Evolutionary conservation across 2,113 vertebrate species (phyloP).

Genomic region (Eonycteris spelaea): DNA sequence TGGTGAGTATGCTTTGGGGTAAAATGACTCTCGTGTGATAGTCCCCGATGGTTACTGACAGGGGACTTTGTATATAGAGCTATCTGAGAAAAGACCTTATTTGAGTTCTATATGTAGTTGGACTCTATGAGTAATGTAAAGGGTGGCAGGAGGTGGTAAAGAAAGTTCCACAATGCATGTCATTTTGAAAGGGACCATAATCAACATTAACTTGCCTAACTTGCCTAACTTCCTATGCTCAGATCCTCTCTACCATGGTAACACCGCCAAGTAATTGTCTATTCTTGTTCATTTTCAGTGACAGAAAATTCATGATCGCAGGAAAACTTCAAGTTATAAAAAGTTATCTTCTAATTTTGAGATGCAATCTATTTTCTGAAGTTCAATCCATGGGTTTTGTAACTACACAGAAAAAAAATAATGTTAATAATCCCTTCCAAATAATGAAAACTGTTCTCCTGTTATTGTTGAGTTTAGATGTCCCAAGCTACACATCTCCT

Average conservation of each 20-base stretch:
- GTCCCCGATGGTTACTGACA: neutral
- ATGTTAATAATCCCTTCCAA: neutral
- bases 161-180: neutral
- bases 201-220: neutral
- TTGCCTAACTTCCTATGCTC: neutral
- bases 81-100: neutral
- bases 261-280: neutral
- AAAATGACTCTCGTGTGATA: neutral
- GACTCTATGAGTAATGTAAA: neutral
- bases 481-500: neutral
- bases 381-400: neutral
- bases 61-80: neutral
- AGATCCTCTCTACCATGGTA: neutral
- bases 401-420: neutral
- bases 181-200: neutral
- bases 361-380: neutral
- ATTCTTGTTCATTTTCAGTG: neutral
- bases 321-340: neutral
- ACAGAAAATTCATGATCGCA: neutral
- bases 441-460: neutral
- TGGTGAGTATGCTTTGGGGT: constrained; percentile 26
- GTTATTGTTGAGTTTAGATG: neutral
- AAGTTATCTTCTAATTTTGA: neutral
- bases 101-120: neutral
- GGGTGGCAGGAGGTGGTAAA: neutral